Conservation (phyloP, 2,797 vertebrate species). For the Sphenodon punctatus region DNA sequence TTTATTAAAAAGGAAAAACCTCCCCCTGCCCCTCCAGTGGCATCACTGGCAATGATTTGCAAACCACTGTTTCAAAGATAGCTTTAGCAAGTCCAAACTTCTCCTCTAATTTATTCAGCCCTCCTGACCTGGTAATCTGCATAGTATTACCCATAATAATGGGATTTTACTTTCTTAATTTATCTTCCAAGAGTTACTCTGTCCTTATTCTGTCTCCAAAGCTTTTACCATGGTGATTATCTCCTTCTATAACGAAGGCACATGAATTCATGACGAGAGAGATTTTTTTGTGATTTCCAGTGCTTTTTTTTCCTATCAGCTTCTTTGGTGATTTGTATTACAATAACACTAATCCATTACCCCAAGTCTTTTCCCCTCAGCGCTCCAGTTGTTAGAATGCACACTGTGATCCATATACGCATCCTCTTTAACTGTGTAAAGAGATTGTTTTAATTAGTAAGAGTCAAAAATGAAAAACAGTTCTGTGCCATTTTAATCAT, state of each 20-base stretch:
- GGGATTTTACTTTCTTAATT: constrained; percentile 50
- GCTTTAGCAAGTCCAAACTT: constrained; percentile 23
- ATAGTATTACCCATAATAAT: constrained; percentile 50
- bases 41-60: background rate
- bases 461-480: background rate
- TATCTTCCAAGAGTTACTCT: constrained; percentile 43
- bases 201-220: constrained; percentile 23
- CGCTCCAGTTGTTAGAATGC: constrained; percentile 28
- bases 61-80: constrained; percentile 25
- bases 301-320: constrained; percentile 14
- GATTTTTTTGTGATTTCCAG: background rate
- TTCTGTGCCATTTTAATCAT: background rate
- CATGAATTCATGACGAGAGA: background rate
- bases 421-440: background rate
- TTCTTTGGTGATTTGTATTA: constrained; percentile 15
- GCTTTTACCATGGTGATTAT: constrained; percentile 25
- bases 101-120: constrained; percentile 41
- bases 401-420: background rate
- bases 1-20: background rate
- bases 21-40: background rate
- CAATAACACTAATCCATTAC: background rate
- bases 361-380: background rate
- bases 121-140: constrained; percentile 30
- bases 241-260: background rate
- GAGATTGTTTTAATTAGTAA: background rate